Conservation (phyloP, 2,888 invertebrate species). For the Dendrolimus houi region DNA sequence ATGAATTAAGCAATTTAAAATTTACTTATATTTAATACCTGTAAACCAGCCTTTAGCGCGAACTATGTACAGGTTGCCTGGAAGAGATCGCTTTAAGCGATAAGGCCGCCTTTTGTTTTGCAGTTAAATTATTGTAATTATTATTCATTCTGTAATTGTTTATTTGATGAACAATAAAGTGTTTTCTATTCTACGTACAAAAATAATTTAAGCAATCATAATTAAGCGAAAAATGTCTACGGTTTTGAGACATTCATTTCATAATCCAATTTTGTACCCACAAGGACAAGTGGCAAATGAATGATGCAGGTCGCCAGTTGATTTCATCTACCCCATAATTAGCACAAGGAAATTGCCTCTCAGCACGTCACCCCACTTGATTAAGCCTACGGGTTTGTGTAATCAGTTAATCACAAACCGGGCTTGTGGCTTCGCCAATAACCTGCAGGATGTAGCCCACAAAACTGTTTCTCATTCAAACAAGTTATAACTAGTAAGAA, state of each 20-base stretch:
- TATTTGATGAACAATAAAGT: too few relatives aligned
- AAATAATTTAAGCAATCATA: too few relatives aligned
- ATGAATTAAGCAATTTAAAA: too few relatives aligned
- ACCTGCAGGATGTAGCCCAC: conserved; percentile 10
- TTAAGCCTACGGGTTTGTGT: conserved; percentile 19
- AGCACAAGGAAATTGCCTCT: conserved; percentile 58
- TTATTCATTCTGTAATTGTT: too few relatives aligned
- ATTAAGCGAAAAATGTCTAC: too few relatives aligned
- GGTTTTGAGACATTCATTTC: not conserved
- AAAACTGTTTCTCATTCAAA: conserved; percentile 6
- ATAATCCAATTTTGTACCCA: not conserved
- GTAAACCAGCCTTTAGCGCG: too few relatives aligned
- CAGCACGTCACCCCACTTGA: conserved; percentile 25
- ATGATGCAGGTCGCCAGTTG: conserved; percentile 41
- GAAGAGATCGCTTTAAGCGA: too few relatives aligned
- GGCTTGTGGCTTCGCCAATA: conserved; percentile 4
- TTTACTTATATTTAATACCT: too few relatives aligned
- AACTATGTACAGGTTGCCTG: too few relatives aligned
- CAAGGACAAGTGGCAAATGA: conserved; percentile 23
- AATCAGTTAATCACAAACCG: conserved; percentile 13
- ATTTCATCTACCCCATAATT: conserved; percentile 63
- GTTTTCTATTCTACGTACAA: too few relatives aligned
- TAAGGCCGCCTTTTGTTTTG: too few relatives aligned
- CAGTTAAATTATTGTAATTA: too few relatives aligned
- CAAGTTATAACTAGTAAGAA: conserved; percentile 5